Evolutionary conservation across 1,140 invertebrate genomes (phyloP).

Genomic region (Harpegnathos saltator): DNA sequence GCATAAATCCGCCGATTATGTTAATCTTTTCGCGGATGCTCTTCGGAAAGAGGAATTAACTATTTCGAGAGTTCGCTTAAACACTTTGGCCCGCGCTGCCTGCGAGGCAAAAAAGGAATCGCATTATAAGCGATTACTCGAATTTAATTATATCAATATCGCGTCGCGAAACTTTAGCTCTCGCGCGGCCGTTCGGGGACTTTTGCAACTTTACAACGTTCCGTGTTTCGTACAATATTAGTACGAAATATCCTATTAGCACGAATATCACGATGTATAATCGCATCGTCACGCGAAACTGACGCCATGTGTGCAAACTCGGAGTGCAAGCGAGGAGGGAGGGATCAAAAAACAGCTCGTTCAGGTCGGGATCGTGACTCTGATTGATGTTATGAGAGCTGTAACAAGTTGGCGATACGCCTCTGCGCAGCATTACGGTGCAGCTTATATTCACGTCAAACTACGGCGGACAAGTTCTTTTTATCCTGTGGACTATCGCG

Average conservation of each 20-base stretch:
- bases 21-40: constrained; percentile 10
- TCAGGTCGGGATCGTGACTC: neutral
- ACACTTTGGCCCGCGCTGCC: neutral
- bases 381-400: constrained; percentile 8
- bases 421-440: constrained; percentile 29
- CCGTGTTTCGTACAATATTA: too few species aligned
- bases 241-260: too few species aligned
- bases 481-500: constrained; percentile 33
- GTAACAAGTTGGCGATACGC: constrained; percentile 23
- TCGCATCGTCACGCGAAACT: neutral
- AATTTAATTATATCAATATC: too few species aligned
- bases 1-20: constrained; percentile 49
- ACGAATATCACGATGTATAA: too few species aligned
- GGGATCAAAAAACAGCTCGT: neutral
- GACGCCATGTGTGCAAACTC: neutral
- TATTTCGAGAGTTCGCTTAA: neutral
- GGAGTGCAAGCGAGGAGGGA: neutral
- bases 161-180: too few species aligned
- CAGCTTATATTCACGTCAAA: constrained; percentile 31
- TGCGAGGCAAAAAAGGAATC: neutral
- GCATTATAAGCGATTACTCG: too few species aligned
- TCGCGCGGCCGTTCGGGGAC: too few species aligned
- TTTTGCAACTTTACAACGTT: too few species aligned
- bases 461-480: constrained; percentile 36
- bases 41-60: neutral